Conservation (phyloP, 2,113 vertebrate species). For the Tretioscincus oriximinensis region DNA sequence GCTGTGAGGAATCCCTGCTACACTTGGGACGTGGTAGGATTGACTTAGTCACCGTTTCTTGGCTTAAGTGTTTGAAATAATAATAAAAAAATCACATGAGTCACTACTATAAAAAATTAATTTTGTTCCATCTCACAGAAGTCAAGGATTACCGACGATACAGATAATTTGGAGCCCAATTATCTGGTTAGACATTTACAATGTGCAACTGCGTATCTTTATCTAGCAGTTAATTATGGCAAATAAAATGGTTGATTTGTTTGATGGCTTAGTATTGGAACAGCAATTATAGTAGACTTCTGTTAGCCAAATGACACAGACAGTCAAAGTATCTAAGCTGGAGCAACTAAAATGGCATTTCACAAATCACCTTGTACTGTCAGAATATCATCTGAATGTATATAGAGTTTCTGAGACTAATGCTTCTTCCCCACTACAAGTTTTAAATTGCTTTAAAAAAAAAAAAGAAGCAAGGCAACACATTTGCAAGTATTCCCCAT, state of each 20-base stretch:
- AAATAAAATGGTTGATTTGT: not conserved
- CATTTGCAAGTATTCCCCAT: too few relatives aligned
- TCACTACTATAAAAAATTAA: conserved; percentile 61
- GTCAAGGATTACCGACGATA: conserved; percentile 15
- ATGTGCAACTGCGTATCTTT: not conserved
- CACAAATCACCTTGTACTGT: too few relatives aligned
- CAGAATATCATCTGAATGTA: too few relatives aligned
- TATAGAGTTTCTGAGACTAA: too few relatives aligned
- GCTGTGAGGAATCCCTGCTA: conserved; percentile 62
- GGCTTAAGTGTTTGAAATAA: conserved; percentile 48
- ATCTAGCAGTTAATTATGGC: not conserved
- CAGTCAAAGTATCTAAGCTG: too few relatives aligned
- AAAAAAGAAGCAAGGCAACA: too few relatives aligned
- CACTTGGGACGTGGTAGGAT: conserved; percentile 71
- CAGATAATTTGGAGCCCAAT: not conserved
- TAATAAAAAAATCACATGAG: conserved; percentile 58
- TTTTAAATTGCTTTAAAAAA: too few relatives aligned
- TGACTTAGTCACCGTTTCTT: conserved; percentile 74
- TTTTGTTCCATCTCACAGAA: conserved; percentile 56
- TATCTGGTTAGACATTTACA: not conserved
- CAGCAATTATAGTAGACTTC: too few relatives aligned
- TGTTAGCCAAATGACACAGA: too few relatives aligned
- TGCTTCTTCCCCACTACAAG: too few relatives aligned
- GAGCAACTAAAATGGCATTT: too few relatives aligned
- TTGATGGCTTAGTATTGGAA: not conserved